Evolutionary conservation across 2,888 invertebrate genomes (phyloP), one percentile per base, ranked within the genome.

Genomic region (Drosophila limbata): DNA sequence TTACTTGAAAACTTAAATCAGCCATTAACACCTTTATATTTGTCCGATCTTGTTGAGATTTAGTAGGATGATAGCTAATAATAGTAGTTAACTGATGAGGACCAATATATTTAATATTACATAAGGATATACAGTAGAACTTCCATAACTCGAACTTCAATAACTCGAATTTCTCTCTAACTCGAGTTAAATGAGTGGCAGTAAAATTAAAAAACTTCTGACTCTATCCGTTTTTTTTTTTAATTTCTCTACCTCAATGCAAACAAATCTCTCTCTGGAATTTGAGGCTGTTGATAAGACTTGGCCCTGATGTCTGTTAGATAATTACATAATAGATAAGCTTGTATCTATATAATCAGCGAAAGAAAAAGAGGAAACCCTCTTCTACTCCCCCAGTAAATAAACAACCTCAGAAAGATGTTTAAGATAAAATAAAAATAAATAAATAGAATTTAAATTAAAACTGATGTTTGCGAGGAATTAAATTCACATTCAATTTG

Each of bases 251-350:
- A 33, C 28, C 19, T 8, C 9, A 21, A 33, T 21, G 51, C 9
- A 25, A 51, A 60, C 60, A 60, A 51, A 51, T 51, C 51, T 60
- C n/a, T 48, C 15, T 59, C 21, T 57, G 8, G 9, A 11, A 31
- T 19, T 44, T 19, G 31, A 55, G 45, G 35, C 39, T 21, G 25
- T 40, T 19, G 62, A 62, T 62, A 62, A 62, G 19, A 28, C n/a
- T 31, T 21, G 47, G 15, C 62, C 55, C 10, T 55, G 37, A 37
- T 35, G 45, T 35, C 25, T 17, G 13, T 21, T 4, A 19, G 44
- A 48, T 40, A 50, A 40, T 37, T 39, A 47, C 8, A 42, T 31
- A 31, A 37, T 3, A 21, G 40, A 33, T 25, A 51, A 39, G 13
- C 21, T 51, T 51, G 19, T 37, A n/a, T n/a, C 33, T 35, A 21